These are phyloP conservation scores for Agriopis leucophaearia DNA, from an alignment of 2,888 invertebrate species.

Conservation along the genomic window DNA sequence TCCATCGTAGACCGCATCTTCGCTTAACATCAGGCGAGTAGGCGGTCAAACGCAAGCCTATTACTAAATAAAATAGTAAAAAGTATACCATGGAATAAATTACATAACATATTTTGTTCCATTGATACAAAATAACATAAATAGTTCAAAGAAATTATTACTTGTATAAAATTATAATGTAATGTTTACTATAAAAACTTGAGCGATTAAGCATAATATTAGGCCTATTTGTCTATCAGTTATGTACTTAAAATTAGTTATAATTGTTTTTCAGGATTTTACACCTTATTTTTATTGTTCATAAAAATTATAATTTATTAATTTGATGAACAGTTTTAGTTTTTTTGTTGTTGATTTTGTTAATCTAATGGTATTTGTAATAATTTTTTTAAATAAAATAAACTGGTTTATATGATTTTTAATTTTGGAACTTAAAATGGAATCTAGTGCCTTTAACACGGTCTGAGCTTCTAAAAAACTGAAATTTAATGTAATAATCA, in stretches of 20 bases:
- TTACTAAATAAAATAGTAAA: no score
- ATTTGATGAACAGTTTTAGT: background rate
- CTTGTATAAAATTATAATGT: background rate
- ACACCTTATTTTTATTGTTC: background rate
- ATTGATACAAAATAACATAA: background rate
- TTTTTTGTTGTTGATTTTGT: background rate
- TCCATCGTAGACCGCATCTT: no score
- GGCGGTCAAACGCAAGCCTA: no score
- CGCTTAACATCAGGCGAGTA: no score
- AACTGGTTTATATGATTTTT: background rate
- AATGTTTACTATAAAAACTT: background rate
- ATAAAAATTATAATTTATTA: background rate
- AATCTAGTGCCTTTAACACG: background rate
- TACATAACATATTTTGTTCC: background rate
- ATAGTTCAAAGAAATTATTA: background rate
- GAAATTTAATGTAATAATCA: background rate
- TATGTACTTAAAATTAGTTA: constrained; percentile 3
- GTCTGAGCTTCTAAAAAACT: background rate
- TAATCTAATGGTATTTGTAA: no score
- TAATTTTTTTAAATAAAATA: no score
- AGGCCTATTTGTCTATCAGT: background rate
- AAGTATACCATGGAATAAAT: background rate
- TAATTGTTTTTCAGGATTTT: background rate
- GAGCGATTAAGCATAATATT: background rate
- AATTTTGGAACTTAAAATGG: background rate